Base-by-base conservation (phyloP, 1,140 invertebrate species). In the Dendrolimus kikuchii region DNA sequence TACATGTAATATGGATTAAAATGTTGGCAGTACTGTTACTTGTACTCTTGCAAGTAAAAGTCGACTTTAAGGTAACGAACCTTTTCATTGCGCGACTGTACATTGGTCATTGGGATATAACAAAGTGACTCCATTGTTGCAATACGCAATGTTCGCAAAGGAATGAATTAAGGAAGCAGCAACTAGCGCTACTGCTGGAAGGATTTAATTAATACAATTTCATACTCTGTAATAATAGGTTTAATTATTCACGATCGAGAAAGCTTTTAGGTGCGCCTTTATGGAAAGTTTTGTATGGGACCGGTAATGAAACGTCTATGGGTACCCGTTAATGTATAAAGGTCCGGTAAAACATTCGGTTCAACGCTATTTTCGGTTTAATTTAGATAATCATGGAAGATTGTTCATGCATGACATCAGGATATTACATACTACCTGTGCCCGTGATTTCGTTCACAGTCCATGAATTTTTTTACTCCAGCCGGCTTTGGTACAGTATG, bases 161-260 rank as follows among this genome's bases (percentile, higher is more conserved):
- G 50, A 59, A 66, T 57, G 58, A 59, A 63, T 65, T 62, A 72
- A 74, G 70, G 68, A 68, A 66, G 55, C 53, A 64, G 57, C 57
- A 67, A 57, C 59, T 52, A 60, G 47, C 57, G 49, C 60, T 38
- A 41, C 61, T 53, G 6, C 36, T 55, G 61, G 57, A 65, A 72
- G 64, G 64, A 77, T 79, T 79, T 74, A 60, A 78, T 72, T 81
- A 77, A 77, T 74, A 66, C 68, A 76, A 72, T 75, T 74, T 74
- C 46, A 55, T 69, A 75, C 60, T 78, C 68, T 39, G 59, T 68
- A 76, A 74, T 80, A 81, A 80, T 78, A 74, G 70, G 54, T 73
- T 81, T 76, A 81, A 83, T 81, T 78, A 80, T 83, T 77, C 77
- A 81, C 70, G 66, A 76, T 74, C 67, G 71, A 74, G 68, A 74